These are phyloP conservation scores for Caenorhabditis inopinata DNA, from an alignment of 1,140 invertebrate genomes.

Conservation along the genomic window DNA sequence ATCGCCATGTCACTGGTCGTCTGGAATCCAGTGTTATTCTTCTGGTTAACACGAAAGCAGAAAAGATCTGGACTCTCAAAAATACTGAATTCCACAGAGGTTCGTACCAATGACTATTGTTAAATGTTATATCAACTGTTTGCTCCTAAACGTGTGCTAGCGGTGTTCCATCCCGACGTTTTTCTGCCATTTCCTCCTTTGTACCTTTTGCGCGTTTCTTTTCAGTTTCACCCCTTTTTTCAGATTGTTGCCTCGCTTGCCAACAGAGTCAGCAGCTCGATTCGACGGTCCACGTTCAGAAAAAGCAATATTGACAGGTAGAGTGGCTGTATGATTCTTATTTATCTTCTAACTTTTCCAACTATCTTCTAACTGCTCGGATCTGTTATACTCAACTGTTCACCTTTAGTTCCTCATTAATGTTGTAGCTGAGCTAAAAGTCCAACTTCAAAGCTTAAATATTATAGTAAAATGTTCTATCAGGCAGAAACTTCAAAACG, in stretches of 20 bases:
- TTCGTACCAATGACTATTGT: conserved; percentile 5
- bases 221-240: neutral
- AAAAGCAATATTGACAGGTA: conserved; percentile 35
- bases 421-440: no score
- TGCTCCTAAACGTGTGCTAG: neutral
- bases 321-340: neutral
- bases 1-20: conserved; percentile 65
- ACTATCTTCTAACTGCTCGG: neutral
- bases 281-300: conserved; percentile 26
- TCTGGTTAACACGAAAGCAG: conserved; percentile 65
- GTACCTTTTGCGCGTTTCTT: neutral
- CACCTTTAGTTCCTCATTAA: neutral
- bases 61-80: conserved; percentile 56
- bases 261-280: conserved; percentile 5
- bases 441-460: no score
- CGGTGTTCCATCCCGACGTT: neutral
- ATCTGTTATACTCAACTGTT: neutral
- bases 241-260: conserved; percentile 38
- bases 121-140: neutral
- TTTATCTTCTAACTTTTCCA: neutral
- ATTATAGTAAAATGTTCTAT: no score
- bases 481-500: no score
- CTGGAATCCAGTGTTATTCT: conserved; percentile 66
- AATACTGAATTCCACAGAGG: conserved; percentile 60
- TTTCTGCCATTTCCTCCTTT: neutral